These are phyloP conservation scores for Plodia interpunctella DNA, from an alignment of 1,140 invertebrate species.

Conservation along the genomic window DNA sequence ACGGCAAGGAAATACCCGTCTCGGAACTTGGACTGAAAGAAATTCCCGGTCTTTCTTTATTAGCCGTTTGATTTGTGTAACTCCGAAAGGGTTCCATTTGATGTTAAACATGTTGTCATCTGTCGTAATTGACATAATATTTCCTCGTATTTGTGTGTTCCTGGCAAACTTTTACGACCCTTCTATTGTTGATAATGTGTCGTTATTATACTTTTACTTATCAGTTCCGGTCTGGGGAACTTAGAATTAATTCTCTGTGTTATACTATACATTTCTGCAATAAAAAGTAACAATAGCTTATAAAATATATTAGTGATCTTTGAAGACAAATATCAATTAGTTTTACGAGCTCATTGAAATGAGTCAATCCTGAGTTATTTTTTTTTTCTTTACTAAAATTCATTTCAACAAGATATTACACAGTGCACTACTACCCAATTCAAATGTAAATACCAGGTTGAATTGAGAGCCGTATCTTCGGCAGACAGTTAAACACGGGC, in stretches of 20 bases:
- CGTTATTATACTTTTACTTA: background rate
- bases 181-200: background rate
- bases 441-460: conserved; percentile 25
- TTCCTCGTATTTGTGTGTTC: background rate
- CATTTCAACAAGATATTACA: background rate
- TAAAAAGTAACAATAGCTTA: no score
- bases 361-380: no score
- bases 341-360: no score
- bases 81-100: conserved; percentile 21
- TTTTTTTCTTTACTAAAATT: no score
- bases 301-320: no score
- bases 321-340: no score
- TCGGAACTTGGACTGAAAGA: conserved; percentile 53
- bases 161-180: background rate
- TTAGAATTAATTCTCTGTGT: no score
- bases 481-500: conserved; percentile 40
- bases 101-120: conserved; percentile 5
- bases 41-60: conserved; percentile 50
- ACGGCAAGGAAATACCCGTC: conserved; percentile 42
- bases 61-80: conserved; percentile 43
- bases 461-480: conserved; percentile 27
- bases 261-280: no score
- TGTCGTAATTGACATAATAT: conserved; percentile 3
- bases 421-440: background rate
- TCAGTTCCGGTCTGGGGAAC: background rate